Evolutionary conservation across 2,888 invertebrate genomes (phyloP), one percentile per base, ranked within the genome.

Genomic region (Thumatha senex): DNA sequence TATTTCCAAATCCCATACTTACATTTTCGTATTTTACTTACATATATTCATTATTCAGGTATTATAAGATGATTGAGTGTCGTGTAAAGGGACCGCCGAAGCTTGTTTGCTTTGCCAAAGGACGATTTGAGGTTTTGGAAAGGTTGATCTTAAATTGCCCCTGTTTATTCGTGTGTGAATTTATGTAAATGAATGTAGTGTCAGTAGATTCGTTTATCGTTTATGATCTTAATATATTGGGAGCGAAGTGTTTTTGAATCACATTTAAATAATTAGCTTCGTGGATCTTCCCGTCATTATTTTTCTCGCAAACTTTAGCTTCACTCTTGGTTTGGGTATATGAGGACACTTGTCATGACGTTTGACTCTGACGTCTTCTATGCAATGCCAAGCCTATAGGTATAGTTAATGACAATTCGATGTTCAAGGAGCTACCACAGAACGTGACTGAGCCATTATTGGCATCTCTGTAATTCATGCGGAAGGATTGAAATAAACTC

Each of bases 1-100:
- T 85, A 75, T 84, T 78, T 76, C 63, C 61, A 76, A 80, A 80
- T 78, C 78, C 73, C 74, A 40, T 52, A 41, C 64, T 56, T 52
- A 45, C 42, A 61, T 63, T 70, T 72, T 70, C 38, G 12, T 61
- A 61, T 64, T 69, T 68, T 0, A 31, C 31, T 31, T 31, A 31
- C 31, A 10, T 31, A 59, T 70, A 63, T 66, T 59, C 61, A 66
- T 71, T 65, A 41, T 61, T 55, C 52, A 34, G 46, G 42, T 54
- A 49, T 54, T 48, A 50, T 40, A 40, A 10, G 45, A 49, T 56
- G 54, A 67, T 63, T 57, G 53, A 49, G 42, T 57, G 48, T 15
- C 33, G 31, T 29, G 33, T 36, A 13, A 35, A 24, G 43, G 48
- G 48, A 39, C 11, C 13, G 9, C 18, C 36, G 43, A 43, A 43